Base-by-base conservation (phyloP, 92 coral and sea anemone genomes). In the Porites evermanni region DNA sequence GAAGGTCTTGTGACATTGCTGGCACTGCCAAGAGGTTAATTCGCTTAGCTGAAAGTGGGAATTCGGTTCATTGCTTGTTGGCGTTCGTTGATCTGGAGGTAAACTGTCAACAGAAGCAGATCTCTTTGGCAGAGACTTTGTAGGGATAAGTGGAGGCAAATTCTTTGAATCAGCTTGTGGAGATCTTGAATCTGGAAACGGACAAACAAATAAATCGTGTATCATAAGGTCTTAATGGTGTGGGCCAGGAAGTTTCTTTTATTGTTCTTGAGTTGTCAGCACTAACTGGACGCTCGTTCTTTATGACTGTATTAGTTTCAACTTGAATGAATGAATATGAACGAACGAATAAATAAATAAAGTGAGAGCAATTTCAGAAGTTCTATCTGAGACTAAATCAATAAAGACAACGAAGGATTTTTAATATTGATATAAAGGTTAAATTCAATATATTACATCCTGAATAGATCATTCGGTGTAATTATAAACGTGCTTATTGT, bases 1-100 rank as follows among this genome's bases (percentile, higher is more conserved):
- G 58, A 97, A 97, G 2, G 98, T 88, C 79, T 92, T 94, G 52
- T 89, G 91, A 78, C 99, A 97, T 82, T 97, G 99, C 50, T 91
- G 94, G 58, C 99, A 97, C 81, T 91, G 81, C 91, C 98, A 93
- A 12, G 87, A 72, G 58, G 87, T 83, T 50, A 83, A 47, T 50
- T 83, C 87, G 23, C 80, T 83, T n/a, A 73, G 47, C 44, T 59
- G 23, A n/a, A 71, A 47, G 10, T 58, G 9, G 13, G 71, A 80
- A 74, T 64, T 83, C 24, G 70, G 79, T 13, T 83, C 73, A 61
- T 29, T 20, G 52, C 4, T n/a, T n/a, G 29, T 17, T 7, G 87
- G 70, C 21, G 66, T 47, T n/a, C 65, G 6, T 65, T 50, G 79
- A 5, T 74, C 80, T 44, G 54, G 20, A 5, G 52, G 64, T 20